Conservation (phyloP, 92 coral and sea anemone genomes). For the Pocillopora meandrina region DNA sequence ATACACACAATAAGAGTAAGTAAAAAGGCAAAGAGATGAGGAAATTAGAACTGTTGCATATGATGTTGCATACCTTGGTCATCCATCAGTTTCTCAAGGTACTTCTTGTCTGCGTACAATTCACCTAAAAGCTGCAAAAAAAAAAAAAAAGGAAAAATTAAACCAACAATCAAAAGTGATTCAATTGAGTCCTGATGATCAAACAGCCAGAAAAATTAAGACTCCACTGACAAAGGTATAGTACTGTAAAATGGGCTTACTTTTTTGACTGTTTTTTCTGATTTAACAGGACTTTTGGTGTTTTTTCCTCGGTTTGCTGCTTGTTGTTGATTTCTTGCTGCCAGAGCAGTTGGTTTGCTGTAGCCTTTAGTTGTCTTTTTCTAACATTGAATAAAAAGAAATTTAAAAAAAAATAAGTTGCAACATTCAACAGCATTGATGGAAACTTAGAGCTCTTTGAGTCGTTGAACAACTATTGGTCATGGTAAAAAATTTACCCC, state of each 20-base stretch:
- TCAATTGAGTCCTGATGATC: no score
- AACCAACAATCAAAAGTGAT: neutral
- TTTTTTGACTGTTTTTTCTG: slow-evolving; percentile 89
- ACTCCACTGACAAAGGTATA: neutral
- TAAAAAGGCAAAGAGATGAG: no score
- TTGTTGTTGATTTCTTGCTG: slow-evolving; percentile 83
- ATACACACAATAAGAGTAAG: no score
- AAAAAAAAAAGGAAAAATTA: neutral
- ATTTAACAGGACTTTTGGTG: slow-evolving; percentile 74
- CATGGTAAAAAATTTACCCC: no score
- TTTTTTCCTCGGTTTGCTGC: slow-evolving; percentile 85
- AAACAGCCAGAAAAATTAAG: neutral
- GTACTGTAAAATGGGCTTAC: slow-evolving; percentile 31
- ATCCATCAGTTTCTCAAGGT: slow-evolving; percentile 73
- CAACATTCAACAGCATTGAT: no score
- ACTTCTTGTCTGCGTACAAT: slow-evolving; percentile 87
- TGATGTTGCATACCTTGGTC: slow-evolving; percentile 67
- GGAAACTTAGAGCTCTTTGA: no score
- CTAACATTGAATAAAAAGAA: slow-evolving; percentile 29
- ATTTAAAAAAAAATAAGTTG: neutral
- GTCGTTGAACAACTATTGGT: no score
- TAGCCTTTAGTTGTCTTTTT: slow-evolving; percentile 98
- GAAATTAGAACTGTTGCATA: neutral
- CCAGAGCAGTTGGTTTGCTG: slow-evolving; percentile 89
- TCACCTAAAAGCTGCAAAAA: slow-evolving; percentile 82